phyloP scores from a whole-genome alignment of 2,113 vertebrate genomes.

The Corythaixoides concolor region DNA sequence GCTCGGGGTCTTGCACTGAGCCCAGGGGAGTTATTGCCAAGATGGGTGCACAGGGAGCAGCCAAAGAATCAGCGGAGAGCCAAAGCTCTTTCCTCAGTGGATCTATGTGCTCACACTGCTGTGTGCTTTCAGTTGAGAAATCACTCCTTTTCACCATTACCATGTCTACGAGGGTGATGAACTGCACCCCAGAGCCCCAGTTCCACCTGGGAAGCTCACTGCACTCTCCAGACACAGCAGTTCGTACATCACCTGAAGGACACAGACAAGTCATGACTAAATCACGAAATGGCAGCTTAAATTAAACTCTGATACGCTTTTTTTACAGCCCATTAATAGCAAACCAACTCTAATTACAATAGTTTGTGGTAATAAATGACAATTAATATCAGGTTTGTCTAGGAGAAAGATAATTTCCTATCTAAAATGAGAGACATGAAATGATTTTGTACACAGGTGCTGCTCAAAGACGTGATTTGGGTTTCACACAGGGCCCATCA shows the following conservation, averaged over 20 bases:
- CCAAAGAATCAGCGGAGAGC: background rate
- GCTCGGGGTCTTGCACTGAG: background rate
- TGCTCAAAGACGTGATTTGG: background rate
- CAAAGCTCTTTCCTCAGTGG: background rate
- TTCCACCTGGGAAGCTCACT: background rate
- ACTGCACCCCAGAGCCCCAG: background rate
- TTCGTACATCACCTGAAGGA: background rate
- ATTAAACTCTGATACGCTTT: background rate
- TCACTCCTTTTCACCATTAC: background rate
- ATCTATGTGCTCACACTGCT: background rate
- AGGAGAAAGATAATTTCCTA: background rate
- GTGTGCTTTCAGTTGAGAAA: background rate
- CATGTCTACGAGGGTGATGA: background rate
- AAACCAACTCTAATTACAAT: background rate
- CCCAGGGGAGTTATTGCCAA: background rate
- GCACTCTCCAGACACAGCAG: background rate
- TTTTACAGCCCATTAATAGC: background rate
- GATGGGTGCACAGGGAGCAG: background rate
- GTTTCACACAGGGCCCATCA: background rate
- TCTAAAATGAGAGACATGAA: background rate
- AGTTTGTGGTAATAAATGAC: conserved; percentile 25
- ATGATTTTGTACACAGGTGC: background rate
- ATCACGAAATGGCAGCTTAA: background rate
- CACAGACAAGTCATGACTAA: background rate
- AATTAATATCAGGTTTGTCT: conserved; percentile 17